Conservation (phyloP, 2,888 invertebrate species). For the Rhagium mordax region DNA sequence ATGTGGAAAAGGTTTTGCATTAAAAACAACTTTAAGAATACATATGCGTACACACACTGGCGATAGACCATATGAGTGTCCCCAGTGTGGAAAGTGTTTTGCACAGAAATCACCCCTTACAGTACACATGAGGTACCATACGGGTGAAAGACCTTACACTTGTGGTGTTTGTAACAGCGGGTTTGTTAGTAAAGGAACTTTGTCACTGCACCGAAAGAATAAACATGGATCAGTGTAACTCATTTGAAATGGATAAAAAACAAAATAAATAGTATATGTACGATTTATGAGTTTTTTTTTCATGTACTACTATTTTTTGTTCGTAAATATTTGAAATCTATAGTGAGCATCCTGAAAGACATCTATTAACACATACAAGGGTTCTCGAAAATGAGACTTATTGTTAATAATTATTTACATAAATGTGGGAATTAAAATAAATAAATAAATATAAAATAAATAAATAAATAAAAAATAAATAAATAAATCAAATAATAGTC, state of each 20-base stretch:
- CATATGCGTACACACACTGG: constrained; percentile 68
- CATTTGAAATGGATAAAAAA: background rate
- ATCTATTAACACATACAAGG: too few relatives aligned
- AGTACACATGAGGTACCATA: constrained; percentile 61
- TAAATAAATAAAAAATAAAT: too few relatives aligned
- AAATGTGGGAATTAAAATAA: too few relatives aligned
- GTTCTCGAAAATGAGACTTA: too few relatives aligned
- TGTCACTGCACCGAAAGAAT: constrained; percentile 58
- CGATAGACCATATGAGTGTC: constrained; percentile 63
- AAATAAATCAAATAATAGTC: too few relatives aligned
- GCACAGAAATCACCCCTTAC: constrained; percentile 61
- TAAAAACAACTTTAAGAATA: constrained; percentile 64
- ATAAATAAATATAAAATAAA: too few relatives aligned
- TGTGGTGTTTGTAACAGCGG: constrained; percentile 59
- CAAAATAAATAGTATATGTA: background rate
- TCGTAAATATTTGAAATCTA: too few relatives aligned
- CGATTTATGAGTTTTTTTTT: too few relatives aligned
- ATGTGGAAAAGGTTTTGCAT: constrained; percentile 67
- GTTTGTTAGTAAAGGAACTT: constrained; percentile 61
- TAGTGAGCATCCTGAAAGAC: too few relatives aligned
- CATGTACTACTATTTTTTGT: too few relatives aligned
- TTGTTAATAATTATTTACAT: too few relatives aligned
- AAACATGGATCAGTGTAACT: constrained; percentile 50
- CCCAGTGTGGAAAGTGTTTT: constrained; percentile 61
- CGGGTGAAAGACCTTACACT: constrained; percentile 60